These are phyloP conservation scores for Pardosa pseudoannulata DNA, from an alignment of 2,888 invertebrate species.

Conservation along the genomic window DNA sequence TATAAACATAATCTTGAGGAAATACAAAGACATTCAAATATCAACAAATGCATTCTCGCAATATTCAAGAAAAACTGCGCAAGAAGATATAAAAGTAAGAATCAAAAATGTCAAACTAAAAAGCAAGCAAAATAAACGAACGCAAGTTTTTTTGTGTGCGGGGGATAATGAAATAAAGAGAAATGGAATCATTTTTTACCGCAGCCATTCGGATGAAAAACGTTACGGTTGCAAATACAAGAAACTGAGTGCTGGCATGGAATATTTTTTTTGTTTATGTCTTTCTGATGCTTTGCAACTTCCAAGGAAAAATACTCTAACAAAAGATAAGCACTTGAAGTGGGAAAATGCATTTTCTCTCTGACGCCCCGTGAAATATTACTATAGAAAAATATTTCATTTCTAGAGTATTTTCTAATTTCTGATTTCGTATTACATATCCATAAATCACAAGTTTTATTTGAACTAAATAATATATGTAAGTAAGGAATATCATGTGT, in stretches of 20 bases:
- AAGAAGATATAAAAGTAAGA: background rate
- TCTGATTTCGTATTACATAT: background rate
- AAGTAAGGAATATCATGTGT: too few relatives aligned
- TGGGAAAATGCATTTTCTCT: background rate
- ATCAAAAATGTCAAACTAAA: background rate
- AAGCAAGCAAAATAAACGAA: background rate
- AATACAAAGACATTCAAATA: background rate
- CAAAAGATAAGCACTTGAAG: slow-evolving; percentile 3
- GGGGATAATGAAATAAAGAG: background rate
- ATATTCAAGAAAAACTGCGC: background rate
- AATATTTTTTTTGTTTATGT: background rate
- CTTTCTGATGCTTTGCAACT: background rate
- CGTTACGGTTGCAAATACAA: background rate
- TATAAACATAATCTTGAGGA: background rate
- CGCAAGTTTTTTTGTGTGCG: background rate
- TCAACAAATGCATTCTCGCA: background rate
- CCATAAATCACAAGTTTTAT: too few relatives aligned
- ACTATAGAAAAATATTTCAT: background rate
- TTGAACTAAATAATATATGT: too few relatives aligned
- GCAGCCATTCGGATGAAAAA: background rate
- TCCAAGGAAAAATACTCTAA: background rate
- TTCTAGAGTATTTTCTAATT: background rate
- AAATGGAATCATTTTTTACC: slow-evolving; percentile 12
- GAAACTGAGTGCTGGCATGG: background rate
- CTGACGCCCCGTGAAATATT: background rate